Evolutionary conservation across 2,888 invertebrate genomes (phyloP).

Genomic region (Eucriotettix oculatus): DNA sequence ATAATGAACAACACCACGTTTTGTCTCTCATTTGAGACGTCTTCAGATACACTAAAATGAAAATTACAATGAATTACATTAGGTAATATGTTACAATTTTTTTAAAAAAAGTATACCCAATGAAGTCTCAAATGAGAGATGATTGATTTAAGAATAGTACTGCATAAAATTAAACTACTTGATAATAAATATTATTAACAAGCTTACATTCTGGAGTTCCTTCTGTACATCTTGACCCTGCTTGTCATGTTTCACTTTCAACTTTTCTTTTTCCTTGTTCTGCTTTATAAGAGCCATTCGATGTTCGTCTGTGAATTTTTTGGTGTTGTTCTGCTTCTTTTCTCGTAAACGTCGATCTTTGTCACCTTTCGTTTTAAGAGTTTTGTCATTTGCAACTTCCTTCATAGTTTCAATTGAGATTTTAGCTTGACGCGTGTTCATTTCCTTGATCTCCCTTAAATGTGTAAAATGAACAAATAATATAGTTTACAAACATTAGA

Average conservation of each 20-base stretch:
- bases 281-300: conserved; percentile 79
- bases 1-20: too few relatives aligned
- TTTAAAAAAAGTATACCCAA: too few relatives aligned
- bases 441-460: conserved; percentile 81
- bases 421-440: conserved; percentile 89
- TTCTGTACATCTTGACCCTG: conserved; percentile 77
- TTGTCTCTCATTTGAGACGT: too few relatives aligned
- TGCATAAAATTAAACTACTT: too few relatives aligned
- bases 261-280: conserved; percentile 77
- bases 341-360: conserved; percentile 85
- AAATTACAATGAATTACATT: too few relatives aligned
- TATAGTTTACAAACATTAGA: too few relatives aligned
- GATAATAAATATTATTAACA: not conserved
- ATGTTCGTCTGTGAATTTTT: conserved; percentile 91
- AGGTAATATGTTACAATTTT: too few relatives aligned
- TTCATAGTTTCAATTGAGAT: conserved; percentile 93
- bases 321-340: conserved; percentile 94
- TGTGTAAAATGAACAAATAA: not conserved
- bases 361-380: conserved; percentile 90
- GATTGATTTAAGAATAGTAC: too few relatives aligned
- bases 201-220: conserved; percentile 66
- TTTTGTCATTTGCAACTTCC: conserved; percentile 91
- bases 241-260: conserved; percentile 82
- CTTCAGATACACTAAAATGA: too few relatives aligned
- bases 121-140: too few relatives aligned